Percentiles rank a stretch among this genome's conserved stretches.
phyloP scores from a whole-genome alignment of 2,797 vertebrate genomes.

The Mycteria americana region DNA sequence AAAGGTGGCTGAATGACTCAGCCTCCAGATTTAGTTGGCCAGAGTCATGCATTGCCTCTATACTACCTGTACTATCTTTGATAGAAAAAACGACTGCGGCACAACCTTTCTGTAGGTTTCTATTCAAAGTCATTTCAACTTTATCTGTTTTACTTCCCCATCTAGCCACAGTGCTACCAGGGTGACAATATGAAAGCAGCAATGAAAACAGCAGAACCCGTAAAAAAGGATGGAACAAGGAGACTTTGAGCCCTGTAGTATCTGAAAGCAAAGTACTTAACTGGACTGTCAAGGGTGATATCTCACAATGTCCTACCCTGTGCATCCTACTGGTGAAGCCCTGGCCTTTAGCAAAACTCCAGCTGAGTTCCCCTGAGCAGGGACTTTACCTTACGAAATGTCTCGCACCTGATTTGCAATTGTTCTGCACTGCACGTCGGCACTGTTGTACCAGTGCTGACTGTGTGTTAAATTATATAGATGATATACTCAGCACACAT shows the following conservation, averaged over 20 bases:
- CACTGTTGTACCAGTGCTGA: not conserved
- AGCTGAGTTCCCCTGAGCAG: not conserved
- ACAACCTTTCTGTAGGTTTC: not conserved
- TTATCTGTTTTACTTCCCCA: not conserved
- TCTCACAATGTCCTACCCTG: not conserved
- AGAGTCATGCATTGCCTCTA: not conserved
- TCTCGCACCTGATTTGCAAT: not conserved
- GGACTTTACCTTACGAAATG: not conserved
- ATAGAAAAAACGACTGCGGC: not conserved
- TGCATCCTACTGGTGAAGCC: not conserved
- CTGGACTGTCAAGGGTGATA: not conserved
- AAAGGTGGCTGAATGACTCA: not conserved
- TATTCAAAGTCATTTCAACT: not conserved
- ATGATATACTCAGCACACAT: not conserved
- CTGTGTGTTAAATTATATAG: not conserved
- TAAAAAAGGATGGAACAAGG: not conserved
- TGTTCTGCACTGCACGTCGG: not conserved
- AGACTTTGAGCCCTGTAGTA: not conserved
- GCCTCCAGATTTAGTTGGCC: not conserved
- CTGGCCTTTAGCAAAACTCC: not conserved
- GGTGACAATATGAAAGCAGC: not conserved
- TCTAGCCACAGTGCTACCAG: not conserved
- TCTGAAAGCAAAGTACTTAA: not conserved
- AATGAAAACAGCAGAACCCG: not conserved
- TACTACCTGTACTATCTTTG: not conserved